A percentile compares a stretch with the other conserved stretches of the same genome.
These are phyloP conservation scores for Zosterops lateralis DNA, from an alignment of 2,113 vertebrate species.

Conservation along the genomic window DNA sequence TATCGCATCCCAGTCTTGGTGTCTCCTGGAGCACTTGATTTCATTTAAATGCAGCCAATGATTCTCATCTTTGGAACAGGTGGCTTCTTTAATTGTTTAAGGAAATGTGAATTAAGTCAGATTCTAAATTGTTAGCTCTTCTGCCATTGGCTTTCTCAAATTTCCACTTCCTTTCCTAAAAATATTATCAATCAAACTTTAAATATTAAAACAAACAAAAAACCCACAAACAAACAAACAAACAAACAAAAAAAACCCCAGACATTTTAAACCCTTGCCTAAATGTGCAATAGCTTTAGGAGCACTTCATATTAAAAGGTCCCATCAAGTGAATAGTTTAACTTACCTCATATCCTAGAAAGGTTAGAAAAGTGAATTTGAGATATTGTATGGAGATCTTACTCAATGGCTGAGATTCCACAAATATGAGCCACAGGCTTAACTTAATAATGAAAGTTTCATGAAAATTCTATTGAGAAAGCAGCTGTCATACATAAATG, in stretches of 20 bases:
- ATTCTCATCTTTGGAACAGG: not conserved
- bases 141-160: not conserved
- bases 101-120: not conserved
- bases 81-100: not conserved
- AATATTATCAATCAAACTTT: not conserved
- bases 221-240: not conserved
- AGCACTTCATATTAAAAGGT: not conserved
- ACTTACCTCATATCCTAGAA: not conserved
- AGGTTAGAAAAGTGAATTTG: not conserved
- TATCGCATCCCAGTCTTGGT: not conserved
- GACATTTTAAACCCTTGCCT: not conserved
- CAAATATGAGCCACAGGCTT: not conserved
- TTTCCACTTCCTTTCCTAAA: not conserved
- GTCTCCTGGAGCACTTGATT: not conserved
- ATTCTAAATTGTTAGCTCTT: not conserved
- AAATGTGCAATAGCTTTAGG: not conserved
- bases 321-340: not conserved
- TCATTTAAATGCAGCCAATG: not conserved
- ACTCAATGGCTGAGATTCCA: not conserved
- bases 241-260: too few species aligned
- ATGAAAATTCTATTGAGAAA: not conserved
- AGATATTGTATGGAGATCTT: not conserved
- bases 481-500: not conserved
- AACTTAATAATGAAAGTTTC: not conserved
- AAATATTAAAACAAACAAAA: not conserved